These are phyloP conservation scores for Habropoda laboriosa DNA, from an alignment of 1,140 invertebrate species.

Conservation along the genomic window DNA sequence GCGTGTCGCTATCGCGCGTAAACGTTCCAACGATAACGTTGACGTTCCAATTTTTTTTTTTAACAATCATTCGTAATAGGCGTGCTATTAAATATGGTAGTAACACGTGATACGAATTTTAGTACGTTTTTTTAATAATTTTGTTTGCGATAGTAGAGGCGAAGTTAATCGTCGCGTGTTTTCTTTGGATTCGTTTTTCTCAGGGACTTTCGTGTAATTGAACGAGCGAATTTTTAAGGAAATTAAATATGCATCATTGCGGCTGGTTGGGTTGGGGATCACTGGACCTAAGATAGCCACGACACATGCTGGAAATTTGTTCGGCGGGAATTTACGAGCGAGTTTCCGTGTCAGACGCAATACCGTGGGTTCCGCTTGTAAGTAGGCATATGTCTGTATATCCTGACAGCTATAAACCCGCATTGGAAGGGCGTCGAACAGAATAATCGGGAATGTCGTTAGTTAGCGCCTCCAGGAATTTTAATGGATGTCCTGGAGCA, in stretches of 20 bases:
- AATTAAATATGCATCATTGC: too few relatives aligned
- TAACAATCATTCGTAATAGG: neutral
- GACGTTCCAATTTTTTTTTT: neutral
- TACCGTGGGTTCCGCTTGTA: slow-evolving; percentile 65
- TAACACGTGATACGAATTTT: too few relatives aligned
- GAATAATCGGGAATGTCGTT: slow-evolving; percentile 69
- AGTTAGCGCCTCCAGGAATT: slow-evolving; percentile 68
- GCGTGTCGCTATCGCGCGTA: too few relatives aligned
- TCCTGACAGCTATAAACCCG: slow-evolving; percentile 68
- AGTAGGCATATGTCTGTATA: slow-evolving; percentile 63
- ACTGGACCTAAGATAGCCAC: slow-evolving; percentile 68
- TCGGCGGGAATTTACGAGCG: slow-evolving; percentile 75
- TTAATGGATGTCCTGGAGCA: slow-evolving; percentile 62
- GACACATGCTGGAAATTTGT: slow-evolving; percentile 76
- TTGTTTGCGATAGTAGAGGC: too few relatives aligned
- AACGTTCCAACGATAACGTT: too few relatives aligned
- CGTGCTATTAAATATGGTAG: too few relatives aligned
- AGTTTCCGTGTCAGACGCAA: slow-evolving; percentile 73
- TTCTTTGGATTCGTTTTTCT: too few relatives aligned
- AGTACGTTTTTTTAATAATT: too few relatives aligned
- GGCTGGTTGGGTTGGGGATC: slow-evolving; percentile 59
- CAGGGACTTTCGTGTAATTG: too few relatives aligned
- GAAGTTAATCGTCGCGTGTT: too few relatives aligned
- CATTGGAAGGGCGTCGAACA: slow-evolving; percentile 62
- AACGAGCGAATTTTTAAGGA: neutral